Evolutionary conservation across 2,113 vertebrate genomes (phyloP).

Genomic region (Felis chaus): DNA sequence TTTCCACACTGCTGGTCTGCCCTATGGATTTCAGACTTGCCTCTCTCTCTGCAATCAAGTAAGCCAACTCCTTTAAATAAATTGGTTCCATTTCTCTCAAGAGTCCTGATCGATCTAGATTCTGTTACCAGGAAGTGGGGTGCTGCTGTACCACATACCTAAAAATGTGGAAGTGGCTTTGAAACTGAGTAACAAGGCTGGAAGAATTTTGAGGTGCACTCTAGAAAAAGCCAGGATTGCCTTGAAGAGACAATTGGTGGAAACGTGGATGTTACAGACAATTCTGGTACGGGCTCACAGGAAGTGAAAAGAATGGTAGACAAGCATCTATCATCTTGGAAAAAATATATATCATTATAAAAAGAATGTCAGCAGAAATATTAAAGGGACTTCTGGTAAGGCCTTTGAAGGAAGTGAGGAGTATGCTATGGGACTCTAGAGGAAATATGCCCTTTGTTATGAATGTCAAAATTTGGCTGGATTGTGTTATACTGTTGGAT

Average conservation of each 20-base stretch:
- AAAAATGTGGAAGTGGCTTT: background rate
- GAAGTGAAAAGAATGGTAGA: background rate
- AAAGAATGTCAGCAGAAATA: background rate
- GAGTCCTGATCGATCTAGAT: background rate
- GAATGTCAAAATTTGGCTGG: background rate
- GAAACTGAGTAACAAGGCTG: background rate
- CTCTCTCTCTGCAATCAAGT: background rate
- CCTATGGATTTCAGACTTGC: background rate
- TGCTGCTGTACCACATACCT: background rate
- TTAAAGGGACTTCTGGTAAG: background rate
- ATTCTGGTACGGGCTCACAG: background rate
- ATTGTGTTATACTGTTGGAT: background rate
- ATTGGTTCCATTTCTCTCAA: background rate
- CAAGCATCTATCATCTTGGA: background rate
- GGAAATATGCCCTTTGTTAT: background rate
- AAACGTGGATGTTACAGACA: background rate
- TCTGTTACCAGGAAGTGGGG: background rate
- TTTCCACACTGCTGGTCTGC: too few relatives aligned
- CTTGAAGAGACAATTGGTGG: background rate
- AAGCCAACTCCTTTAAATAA: background rate
- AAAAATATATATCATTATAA: background rate
- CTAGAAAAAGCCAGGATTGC: background rate
- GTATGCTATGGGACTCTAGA: background rate
- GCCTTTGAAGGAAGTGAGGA: background rate
- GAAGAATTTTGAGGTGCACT: background rate